Evolutionary conservation across 2,113 vertebrate species (phyloP).

Genomic region (Grammomys dolichurus): DNA sequence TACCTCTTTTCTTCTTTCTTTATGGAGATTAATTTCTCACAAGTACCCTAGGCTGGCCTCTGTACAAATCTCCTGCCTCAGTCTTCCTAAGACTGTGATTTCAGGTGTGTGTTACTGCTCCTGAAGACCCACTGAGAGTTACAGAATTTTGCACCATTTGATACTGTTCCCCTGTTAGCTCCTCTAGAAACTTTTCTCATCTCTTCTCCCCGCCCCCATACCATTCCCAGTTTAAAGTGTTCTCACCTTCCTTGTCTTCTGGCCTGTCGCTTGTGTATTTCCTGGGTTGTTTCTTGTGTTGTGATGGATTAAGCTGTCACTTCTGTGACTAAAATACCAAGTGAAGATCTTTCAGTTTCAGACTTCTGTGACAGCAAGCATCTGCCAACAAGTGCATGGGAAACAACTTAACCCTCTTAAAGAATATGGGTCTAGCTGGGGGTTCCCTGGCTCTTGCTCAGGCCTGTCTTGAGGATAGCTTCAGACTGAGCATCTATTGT

Average conservation of each 20-base stretch:
- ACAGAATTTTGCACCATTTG: not conserved
- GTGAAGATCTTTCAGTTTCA: not conserved
- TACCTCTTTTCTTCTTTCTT: too few relatives aligned
- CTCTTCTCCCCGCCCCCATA: not conserved
- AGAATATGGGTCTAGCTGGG: not conserved
- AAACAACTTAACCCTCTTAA: not conserved
- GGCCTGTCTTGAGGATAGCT: not conserved
- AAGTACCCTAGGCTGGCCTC: not conserved
- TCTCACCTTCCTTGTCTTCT: not conserved
- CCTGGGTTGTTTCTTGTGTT: slow-evolving; percentile 21
- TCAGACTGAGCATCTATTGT: not conserved
- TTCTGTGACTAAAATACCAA: not conserved
- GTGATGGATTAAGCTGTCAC: not conserved
- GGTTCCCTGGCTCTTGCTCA: not conserved
- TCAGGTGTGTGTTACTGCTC: not conserved
- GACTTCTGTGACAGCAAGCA: not conserved
- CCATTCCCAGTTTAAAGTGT: not conserved
- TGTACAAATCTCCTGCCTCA: not conserved
- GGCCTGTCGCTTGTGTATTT: not conserved
- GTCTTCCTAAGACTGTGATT: not conserved
- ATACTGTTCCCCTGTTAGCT: not conserved
- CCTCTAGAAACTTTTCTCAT: not conserved
- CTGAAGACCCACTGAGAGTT: not conserved
- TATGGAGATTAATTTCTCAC: not conserved
- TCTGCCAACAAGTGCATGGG: not conserved